Conservation (phyloP, 2,113 vertebrate species). For the Crotalus tigris region DNA sequence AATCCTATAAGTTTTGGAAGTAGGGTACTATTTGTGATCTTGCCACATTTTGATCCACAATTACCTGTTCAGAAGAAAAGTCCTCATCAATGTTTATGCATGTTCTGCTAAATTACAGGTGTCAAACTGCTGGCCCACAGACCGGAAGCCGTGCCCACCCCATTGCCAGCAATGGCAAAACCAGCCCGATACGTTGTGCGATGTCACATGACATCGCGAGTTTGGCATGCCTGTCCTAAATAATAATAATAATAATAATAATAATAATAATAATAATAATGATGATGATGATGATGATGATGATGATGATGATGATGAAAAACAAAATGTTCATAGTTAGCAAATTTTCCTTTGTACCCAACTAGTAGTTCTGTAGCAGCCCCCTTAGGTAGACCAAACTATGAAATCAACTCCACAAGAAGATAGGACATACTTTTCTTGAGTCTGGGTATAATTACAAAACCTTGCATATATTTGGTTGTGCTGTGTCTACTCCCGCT, state of each 20-base stretch:
- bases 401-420: not conserved
- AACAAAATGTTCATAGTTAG: not conserved
- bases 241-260: too few species aligned
- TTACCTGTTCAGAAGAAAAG: not conserved
- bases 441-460: not conserved
- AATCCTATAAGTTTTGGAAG: not conserved
- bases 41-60: not conserved
- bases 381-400: not conserved
- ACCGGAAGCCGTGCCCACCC: too few species aligned
- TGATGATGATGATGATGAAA: too few species aligned
- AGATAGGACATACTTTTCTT: not conserved
- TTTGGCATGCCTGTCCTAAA: not conserved
- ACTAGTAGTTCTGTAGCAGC: not conserved
- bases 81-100: not conserved
- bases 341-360: not conserved
- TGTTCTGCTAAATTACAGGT: not conserved
- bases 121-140: too few species aligned
- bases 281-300: too few species aligned
- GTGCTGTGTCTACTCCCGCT: not conserved
- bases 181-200: too few species aligned
- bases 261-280: too few species aligned
- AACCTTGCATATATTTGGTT: not conserved
- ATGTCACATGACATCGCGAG: too few species aligned
- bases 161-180: too few species aligned
- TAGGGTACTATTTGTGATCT: not conserved